These are phyloP conservation scores for Bombus superbus DNA, from an alignment of 1,140 invertebrate species.

Conservation along the genomic window DNA sequence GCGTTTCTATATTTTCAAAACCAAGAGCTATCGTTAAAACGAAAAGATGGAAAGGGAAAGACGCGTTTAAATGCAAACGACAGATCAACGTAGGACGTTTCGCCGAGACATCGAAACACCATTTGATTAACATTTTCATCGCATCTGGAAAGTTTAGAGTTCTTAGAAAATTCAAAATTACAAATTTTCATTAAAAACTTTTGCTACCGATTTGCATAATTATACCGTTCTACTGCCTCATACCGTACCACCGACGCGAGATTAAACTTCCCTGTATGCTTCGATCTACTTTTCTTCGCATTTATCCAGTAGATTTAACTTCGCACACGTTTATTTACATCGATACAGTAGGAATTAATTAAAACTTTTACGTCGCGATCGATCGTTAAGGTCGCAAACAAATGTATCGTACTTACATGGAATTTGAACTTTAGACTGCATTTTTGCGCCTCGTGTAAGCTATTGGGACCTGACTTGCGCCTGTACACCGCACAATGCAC, in stretches of 20 bases:
- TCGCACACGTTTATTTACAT: neutral
- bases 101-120: conserved; percentile 16
- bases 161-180: conserved; percentile 71
- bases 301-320: neutral
- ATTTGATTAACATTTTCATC: conserved; percentile 76
- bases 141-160: conserved; percentile 57
- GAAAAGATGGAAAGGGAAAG: conserved; percentile 11
- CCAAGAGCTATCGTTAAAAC: neutral
- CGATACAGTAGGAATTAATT: neutral
- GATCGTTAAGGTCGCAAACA: no score
- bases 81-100: conserved; percentile 9
- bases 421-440: no score
- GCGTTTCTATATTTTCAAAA: neutral
- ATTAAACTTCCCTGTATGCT: conserved; percentile 11
- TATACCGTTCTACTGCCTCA: conserved; percentile 23
- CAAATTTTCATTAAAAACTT: conserved; percentile 79
- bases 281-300: neutral
- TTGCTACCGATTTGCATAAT: conserved; percentile 69
- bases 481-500: no score
- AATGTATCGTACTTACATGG: no score
- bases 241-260: neutral
- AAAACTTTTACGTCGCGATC: neutral
- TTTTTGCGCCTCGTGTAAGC: no score
- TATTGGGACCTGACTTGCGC: no score
- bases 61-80: conserved; percentile 67